These are phyloP conservation scores for Drosophila baimaii DNA, from an alignment of 1,140 invertebrate species.

Conservation along the genomic window DNA sequence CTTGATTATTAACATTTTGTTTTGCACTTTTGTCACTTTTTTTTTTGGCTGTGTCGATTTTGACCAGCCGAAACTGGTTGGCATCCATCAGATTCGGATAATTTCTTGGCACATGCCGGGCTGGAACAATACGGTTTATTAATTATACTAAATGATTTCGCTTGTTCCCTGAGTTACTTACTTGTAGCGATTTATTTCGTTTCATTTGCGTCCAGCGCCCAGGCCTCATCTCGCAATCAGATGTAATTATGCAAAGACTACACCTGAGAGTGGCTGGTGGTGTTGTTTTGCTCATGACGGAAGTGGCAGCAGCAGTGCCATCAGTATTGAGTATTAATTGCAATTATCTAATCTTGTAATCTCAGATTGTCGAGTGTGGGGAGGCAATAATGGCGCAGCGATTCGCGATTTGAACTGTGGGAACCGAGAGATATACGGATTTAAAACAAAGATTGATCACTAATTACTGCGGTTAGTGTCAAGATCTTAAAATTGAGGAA, in stretches of 20 bases:
- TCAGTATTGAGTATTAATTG: constrained; percentile 60
- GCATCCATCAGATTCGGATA: constrained; percentile 38
- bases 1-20: constrained; percentile 12
- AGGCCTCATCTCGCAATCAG: constrained; percentile 57
- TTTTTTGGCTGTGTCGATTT: neutral
- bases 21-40: constrained; percentile 2
- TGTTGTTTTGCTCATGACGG: constrained; percentile 60
- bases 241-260: constrained; percentile 72
- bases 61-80: constrained; percentile 41
- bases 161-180: constrained; percentile 45
- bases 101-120: constrained; percentile 27
- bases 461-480: constrained; percentile 6
- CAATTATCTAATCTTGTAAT: constrained; percentile 70
- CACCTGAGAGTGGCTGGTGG: neutral
- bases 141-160: constrained; percentile 53
- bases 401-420: constrained; percentile 16
- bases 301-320: constrained; percentile 60
- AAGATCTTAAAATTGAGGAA: neutral
- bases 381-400: constrained; percentile 27
- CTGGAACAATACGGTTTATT: constrained; percentile 42
- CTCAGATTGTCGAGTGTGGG: neutral
- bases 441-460: constrained; percentile 23
- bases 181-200: constrained; percentile 36
- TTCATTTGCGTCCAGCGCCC: constrained; percentile 16
- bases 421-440: constrained; percentile 6